Percentiles rank a stretch among this genome's conserved stretches.
Evolutionary conservation across 2,113 vertebrate genomes (phyloP).

Genomic region (Melanocharis versteri): DNA sequence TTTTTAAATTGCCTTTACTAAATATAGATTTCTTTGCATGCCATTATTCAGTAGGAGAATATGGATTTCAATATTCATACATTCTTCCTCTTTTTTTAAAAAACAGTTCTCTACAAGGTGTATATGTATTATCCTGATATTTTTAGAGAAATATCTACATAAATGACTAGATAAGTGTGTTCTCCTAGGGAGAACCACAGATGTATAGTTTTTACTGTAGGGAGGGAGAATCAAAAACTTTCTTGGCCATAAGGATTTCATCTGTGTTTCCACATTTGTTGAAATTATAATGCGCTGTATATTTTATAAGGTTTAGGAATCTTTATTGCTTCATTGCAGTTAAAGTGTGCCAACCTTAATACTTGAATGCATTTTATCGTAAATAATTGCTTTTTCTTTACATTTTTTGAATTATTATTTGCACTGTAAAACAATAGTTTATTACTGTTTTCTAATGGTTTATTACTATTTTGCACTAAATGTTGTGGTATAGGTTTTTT

Average conservation of each 20-base stretch:
- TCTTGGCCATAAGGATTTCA: neutral
- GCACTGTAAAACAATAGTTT: neutral
- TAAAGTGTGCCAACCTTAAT: neutral
- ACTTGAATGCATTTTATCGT: neutral
- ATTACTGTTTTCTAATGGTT: neutral
- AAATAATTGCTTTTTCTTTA: neutral
- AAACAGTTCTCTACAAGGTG: neutral
- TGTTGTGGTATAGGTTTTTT: neutral
- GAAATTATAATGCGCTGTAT: too few species aligned
- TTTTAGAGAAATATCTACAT: neutral
- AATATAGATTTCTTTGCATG: neutral
- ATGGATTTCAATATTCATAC: neutral
- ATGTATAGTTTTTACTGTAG: neutral
- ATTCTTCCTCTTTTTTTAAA: neutral
- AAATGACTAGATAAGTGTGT: neutral
- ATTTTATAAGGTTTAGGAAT: neutral
- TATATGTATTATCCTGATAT: neutral
- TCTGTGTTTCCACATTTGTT: neutral
- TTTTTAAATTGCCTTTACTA: neutral
- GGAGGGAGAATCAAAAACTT: neutral
- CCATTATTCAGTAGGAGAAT: neutral
- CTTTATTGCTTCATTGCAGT: neutral
- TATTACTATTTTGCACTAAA: neutral
- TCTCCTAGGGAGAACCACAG: neutral
- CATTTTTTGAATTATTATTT: neutral